phyloP scores from a whole-genome alignment of 2,113 vertebrate genomes.

The Okapia johnstoni region DNA sequence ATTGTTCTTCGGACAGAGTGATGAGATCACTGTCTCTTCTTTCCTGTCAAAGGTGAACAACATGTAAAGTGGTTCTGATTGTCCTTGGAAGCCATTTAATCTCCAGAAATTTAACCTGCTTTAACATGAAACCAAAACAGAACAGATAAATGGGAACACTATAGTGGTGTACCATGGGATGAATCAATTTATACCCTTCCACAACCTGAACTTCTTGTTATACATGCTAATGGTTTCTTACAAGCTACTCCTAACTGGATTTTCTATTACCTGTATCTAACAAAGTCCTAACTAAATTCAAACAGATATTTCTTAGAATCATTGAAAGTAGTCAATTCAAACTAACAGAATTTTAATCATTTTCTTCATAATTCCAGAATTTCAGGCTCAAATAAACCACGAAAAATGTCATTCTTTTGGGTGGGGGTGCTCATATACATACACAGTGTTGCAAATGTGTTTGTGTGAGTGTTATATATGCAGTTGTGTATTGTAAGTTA shows the following conservation, averaged over 20 bases:
- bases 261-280: background rate
- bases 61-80: background rate
- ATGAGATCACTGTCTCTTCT: background rate
- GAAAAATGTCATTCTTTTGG: background rate
- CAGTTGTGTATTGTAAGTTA: background rate
- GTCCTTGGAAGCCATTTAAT: background rate
- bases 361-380: background rate
- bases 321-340: background rate
- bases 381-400: background rate
- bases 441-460: background rate
- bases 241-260: background rate
- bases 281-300: background rate
- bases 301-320: background rate
- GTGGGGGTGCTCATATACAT: too few species aligned
- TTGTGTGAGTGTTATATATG: background rate
- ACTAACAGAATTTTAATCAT: background rate
- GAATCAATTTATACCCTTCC: background rate
- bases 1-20: background rate
- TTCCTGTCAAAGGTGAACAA: background rate
- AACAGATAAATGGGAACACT: background rate
- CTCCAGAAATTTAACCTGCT: background rate
- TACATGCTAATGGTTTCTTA: background rate
- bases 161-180: background rate
- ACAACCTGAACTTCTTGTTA: background rate
- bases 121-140: background rate